Conservation (phyloP, 1,140 invertebrate genomes). For the Drosophila ficusphila region DNA sequence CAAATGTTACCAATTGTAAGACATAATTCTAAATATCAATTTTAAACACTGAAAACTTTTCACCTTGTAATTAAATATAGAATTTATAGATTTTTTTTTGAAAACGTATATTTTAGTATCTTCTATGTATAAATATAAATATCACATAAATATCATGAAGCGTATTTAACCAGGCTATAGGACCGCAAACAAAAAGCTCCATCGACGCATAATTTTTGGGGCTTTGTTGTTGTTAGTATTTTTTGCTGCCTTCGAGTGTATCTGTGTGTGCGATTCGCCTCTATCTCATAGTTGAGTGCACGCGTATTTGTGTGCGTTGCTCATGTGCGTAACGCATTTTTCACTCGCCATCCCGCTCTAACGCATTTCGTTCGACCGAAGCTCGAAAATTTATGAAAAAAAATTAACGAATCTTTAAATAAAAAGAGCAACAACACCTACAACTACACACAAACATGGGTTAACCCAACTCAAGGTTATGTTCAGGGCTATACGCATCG, state of each 20-base stretch:
- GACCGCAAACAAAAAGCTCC: conserved; percentile 26
- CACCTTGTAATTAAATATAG: too few relatives aligned
- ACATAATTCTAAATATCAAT: too few relatives aligned
- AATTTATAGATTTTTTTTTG: neutral
- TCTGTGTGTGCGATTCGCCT: conserved; percentile 8
- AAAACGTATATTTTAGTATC: neutral
- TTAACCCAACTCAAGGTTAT: conserved; percentile 76
- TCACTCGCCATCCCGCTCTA: conserved; percentile 51
- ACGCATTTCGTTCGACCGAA: conserved; percentile 66
- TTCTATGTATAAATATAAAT: neutral
- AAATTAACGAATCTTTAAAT: conserved; percentile 80
- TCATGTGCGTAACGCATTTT: conserved; percentile 78
- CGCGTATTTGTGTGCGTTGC: conserved; percentile 17
- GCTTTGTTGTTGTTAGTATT: conserved; percentile 1
- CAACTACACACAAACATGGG: conserved; percentile 18
- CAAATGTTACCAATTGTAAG: too few relatives aligned
- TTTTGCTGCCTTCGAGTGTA: conserved; percentile 44
- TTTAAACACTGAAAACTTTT: too few relatives aligned
- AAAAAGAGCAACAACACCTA: conserved; percentile 57
- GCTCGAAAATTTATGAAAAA: conserved; percentile 59
- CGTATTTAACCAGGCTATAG: conserved; percentile 31
- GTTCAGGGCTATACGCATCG: conserved; percentile 82
- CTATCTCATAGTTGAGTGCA: conserved; percentile 29
- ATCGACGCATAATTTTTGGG: conserved; percentile 44
- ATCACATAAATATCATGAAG: too few relatives aligned